A percentile compares a stretch with the other conserved stretches of the same genome.
Conservation (phyloP, 2,888 invertebrate species). For the Patella ulyssiponensis region DNA sequence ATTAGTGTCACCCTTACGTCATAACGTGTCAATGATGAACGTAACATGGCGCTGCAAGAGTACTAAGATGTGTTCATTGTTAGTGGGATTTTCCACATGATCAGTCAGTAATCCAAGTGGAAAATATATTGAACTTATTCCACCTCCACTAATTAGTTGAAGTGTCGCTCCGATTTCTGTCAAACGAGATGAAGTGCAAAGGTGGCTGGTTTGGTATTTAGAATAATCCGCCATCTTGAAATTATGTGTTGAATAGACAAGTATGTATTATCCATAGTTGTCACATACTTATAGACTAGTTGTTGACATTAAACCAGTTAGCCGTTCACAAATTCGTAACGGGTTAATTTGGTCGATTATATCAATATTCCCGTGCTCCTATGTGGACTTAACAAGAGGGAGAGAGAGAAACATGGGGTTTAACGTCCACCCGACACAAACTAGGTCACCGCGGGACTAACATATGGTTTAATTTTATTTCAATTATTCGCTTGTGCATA, state of each 20-base stretch:
- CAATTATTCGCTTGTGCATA: no score
- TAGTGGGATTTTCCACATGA: background rate
- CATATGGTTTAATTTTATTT: no score
- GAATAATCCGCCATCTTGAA: background rate
- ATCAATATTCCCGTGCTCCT: no score
- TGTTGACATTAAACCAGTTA: no score
- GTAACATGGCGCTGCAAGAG: background rate
- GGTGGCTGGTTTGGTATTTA: no score
- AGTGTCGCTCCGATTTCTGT: background rate
- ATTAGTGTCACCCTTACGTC: slow-evolving; percentile 7
- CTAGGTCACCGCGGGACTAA: no score
- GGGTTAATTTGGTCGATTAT: no score
- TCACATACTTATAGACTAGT: background rate
- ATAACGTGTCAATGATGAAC: slow-evolving; percentile 11
- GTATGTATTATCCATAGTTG: background rate
- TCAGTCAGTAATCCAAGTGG: background rate
- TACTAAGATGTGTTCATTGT: background rate
- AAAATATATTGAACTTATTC: background rate
- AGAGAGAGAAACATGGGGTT: no score
- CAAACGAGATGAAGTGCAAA: background rate
- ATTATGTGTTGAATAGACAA: background rate
- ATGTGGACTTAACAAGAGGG: no score
- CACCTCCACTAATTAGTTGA: background rate
- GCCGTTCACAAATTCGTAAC: no score
- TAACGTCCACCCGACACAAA: no score